Evolutionary conservation across 2,113 vertebrate species (phyloP).

Genomic region (Ophthalmolycus amberensis): DNA sequence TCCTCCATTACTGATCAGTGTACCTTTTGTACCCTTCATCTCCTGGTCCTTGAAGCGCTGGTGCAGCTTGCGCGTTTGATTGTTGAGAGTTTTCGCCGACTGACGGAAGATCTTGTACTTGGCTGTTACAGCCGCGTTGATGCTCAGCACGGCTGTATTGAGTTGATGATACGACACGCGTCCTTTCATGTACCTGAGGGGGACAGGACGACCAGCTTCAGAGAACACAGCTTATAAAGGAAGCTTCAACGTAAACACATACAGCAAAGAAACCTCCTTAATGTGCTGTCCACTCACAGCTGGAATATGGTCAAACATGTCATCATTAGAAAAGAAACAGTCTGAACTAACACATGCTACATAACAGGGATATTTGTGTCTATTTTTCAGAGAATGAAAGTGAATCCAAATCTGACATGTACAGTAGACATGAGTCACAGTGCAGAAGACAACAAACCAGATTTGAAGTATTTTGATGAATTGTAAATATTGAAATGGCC

Average conservation of each 20-base stretch:
- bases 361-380: neutral
- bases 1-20: too few species aligned
- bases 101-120: constrained; percentile 92
- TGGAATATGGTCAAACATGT: neutral
- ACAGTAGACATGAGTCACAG: neutral
- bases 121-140: constrained; percentile 85
- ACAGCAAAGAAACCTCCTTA: too few species aligned
- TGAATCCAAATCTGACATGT: too few species aligned
- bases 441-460: neutral
- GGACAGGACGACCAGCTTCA: neutral
- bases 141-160: constrained; percentile 84
- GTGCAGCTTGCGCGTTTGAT: constrained; percentile 80
- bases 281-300: too few species aligned
- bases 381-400: too few species aligned
- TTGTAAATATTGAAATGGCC: too few species aligned
- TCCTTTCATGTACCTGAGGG: constrained; percentile 89
- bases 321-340: neutral
- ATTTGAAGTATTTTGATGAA: too few species aligned
- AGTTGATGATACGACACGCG: constrained; percentile 87
- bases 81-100: constrained; percentile 80
- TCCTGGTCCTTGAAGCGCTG: constrained; percentile 89
- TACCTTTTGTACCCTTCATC: constrained; percentile 91
- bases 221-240: neutral
- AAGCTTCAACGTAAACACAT: too few species aligned
- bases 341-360: neutral